Evolutionary conservation across 1,140 invertebrate species (phyloP).

Genomic region (Drosophila parvula): DNA sequence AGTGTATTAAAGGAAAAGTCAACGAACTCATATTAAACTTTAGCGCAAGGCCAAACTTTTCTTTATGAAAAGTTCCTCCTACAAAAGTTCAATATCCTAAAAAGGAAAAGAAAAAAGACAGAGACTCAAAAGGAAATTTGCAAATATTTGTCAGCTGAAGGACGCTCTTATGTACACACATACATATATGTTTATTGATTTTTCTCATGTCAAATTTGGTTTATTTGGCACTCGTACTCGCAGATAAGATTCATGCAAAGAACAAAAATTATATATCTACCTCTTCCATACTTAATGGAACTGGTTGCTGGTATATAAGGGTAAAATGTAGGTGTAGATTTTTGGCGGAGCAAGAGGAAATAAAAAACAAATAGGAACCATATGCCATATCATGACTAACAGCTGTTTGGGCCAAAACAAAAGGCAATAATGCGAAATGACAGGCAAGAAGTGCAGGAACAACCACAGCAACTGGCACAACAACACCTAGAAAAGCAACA

Average conservation of each 20-base stretch:
- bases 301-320: constrained; percentile 4
- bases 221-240: constrained; percentile 21
- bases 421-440: constrained; percentile 62
- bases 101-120: constrained; percentile 13
- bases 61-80: constrained; percentile 6
- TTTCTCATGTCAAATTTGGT: constrained; percentile 39
- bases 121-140: constrained; percentile 14
- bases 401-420: constrained; percentile 72
- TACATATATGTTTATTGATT: constrained; percentile 39
- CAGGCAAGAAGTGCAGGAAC: constrained; percentile 46
- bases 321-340: background rate
- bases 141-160: constrained; percentile 31
- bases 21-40: constrained; percentile 29
- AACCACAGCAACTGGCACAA: constrained; percentile 35
- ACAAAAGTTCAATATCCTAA: constrained; percentile 31
- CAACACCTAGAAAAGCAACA: constrained; percentile 10
- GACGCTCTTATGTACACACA: background rate
- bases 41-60: constrained; percentile 26
- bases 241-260: constrained; percentile 40
- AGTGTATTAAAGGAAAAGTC: constrained; percentile 21
- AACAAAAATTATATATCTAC: constrained; percentile 13
- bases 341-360: background rate
- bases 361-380: constrained; percentile 33
- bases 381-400: constrained; percentile 62
- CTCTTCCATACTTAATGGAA: constrained; percentile 7